Base-by-base conservation (phyloP, 1,140 invertebrate genomes). In the Drosophila asahinai region DNA sequence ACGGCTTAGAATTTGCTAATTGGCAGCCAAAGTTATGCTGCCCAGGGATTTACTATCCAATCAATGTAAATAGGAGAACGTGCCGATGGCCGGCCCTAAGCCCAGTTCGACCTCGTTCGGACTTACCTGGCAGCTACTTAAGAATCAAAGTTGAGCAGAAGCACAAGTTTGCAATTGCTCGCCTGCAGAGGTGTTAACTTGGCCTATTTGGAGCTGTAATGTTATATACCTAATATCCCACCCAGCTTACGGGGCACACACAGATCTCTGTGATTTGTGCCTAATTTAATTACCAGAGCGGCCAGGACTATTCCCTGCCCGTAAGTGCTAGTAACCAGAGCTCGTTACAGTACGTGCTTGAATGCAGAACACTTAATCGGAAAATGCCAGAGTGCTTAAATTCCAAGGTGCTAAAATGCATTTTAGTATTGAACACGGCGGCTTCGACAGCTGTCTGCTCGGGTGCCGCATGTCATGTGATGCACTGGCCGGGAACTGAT, bases 11-110 rank as follows among this genome's bases (percentile, higher is more conserved):
- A 71, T 63, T 71, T 45, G 66, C 67, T 79, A 79, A 79, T 78
- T 78, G 75, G 64, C 57, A 42, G 51, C 27, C 40, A 36, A 70
- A 77, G 63, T 77, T 55, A 62, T 59, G 25, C 48, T 38, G 48
- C 30, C 66, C 38, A 64, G 67, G 42, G 42, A 68, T 52, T 68
- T 49, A 61, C 52, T 61, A 77, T 49, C 65, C 65, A 67, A 84
- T 81, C 60, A 61, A 66, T 48, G 67, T 71, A 71, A 79, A 79
- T 79, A 48, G 78, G 14, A 30, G 52, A 51, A 51, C 83, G 76
- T 87, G 80, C 62, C 49, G 55, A 68, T 65, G 73, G 42, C 61
- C 61, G 73, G 42, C 61, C 61, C 30, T 25, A 55, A 54, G 30
- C 33, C 30, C 14, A 42, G 27, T 36, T 33, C 63, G 33, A 38